Percentiles rank a stretch among this genome's conserved stretches.
These are phyloP conservation scores for Acipenser ruthenus DNA, from an alignment of 2,797 vertebrate genomes.

Conservation along the genomic window DNA sequence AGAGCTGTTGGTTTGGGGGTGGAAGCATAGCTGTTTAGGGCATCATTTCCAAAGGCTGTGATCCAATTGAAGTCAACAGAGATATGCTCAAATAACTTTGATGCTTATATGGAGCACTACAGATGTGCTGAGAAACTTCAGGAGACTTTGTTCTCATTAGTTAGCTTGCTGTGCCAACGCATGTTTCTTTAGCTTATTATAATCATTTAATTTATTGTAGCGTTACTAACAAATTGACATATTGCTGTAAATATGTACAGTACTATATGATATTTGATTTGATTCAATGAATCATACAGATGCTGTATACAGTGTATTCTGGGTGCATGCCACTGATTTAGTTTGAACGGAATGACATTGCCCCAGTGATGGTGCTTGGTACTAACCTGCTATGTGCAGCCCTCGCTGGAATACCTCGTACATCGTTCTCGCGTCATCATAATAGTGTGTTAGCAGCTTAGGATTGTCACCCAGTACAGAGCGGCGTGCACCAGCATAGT, in stretches of 20 bases:
- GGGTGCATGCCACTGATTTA: too few relatives aligned
- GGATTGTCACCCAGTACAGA: slow-evolving; percentile 77
- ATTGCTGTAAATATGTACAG: too few relatives aligned
- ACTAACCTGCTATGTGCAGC: slow-evolving; percentile 85
- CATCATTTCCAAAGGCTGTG: not conserved
- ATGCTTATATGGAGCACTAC: not conserved
- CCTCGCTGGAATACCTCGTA: slow-evolving; percentile 92
- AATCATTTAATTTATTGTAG: too few relatives aligned
- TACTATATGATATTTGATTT: too few relatives aligned
- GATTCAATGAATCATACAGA: not conserved
- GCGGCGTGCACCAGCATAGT: slow-evolving; percentile 66
- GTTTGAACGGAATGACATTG: not conserved
- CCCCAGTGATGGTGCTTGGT: not conserved
- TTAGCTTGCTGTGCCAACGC: too few relatives aligned
- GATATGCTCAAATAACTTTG: not conserved
- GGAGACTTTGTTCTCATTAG: too few relatives aligned
- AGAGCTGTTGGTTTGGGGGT: too few relatives aligned
- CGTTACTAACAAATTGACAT: too few relatives aligned
- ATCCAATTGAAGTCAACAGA: not conserved
- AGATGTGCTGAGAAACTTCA: not conserved
- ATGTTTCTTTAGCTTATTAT: too few relatives aligned
- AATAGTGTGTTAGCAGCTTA: slow-evolving; percentile 81
- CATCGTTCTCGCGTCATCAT: slow-evolving; percentile 89
- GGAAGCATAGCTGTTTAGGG: too few relatives aligned
- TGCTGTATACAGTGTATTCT: not conserved